These are phyloP conservation scores for Pomacea maculata DNA, from an alignment of 1,140 invertebrate genomes.

Conservation along the genomic window DNA sequence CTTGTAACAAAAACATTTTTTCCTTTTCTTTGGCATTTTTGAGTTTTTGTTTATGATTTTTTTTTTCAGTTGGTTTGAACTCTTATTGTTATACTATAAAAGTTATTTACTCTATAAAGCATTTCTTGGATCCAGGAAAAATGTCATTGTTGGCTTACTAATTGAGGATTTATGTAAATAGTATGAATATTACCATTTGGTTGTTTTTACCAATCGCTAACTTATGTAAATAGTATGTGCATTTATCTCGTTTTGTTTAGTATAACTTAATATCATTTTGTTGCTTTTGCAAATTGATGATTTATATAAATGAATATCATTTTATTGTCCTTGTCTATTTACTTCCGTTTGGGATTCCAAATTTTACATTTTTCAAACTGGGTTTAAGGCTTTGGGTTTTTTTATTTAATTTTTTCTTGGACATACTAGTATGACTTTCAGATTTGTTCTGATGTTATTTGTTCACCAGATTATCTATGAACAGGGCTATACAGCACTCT, in stretches of 20 bases:
- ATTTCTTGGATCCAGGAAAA: neutral
- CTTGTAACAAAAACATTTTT: neutral
- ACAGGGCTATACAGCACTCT: constrained; percentile 54
- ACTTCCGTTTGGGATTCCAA: too few relatives aligned
- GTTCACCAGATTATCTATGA: constrained; percentile 53
- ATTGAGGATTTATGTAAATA: too few relatives aligned
- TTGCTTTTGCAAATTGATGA: too few relatives aligned
- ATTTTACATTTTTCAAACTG: too few relatives aligned
- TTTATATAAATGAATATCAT: too few relatives aligned
- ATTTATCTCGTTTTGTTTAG: too few relatives aligned
- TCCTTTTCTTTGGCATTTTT: neutral
- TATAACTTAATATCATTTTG: too few relatives aligned
- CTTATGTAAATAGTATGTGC: too few relatives aligned
- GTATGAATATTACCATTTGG: neutral
- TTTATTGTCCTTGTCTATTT: too few relatives aligned
- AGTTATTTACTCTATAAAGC: too few relatives aligned
- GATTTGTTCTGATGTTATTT: neutral
- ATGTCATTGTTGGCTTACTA: neutral
- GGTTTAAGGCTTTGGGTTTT: neutral
- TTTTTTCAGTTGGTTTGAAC: neutral
- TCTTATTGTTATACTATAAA: neutral
- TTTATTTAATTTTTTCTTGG: neutral
- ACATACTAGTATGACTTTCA: neutral
- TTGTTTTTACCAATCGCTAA: neutral
- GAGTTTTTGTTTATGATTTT: neutral